Evolutionary conservation across 2,888 invertebrate species (phyloP).

Genomic region (Aleiodes testaceus): DNA sequence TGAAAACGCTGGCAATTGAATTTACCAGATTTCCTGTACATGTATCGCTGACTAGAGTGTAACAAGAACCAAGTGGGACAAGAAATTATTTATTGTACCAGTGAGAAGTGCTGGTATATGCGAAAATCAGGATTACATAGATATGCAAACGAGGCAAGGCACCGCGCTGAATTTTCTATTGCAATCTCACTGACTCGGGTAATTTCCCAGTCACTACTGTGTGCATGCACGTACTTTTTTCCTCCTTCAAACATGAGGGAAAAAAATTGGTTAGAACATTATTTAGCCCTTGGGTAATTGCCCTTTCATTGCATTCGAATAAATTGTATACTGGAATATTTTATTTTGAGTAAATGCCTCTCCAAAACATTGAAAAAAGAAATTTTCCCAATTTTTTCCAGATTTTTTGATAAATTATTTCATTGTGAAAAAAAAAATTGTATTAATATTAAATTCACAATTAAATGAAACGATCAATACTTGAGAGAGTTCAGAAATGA

Average conservation of each 20-base stretch:
- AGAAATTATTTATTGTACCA: conserved; percentile 32
- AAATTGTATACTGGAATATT: no score
- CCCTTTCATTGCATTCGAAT: no score
- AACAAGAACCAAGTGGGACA: not conserved
- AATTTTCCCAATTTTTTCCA: not conserved
- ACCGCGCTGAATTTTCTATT: conserved; percentile 34
- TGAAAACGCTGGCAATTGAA: not conserved
- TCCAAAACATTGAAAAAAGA: not conserved
- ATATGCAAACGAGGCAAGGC: conserved; percentile 23
- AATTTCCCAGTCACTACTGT: conserved; percentile 14
- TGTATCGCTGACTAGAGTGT: not conserved
- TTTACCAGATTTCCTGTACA: not conserved
- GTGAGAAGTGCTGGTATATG: conserved; percentile 1
- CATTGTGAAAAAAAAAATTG: no score
- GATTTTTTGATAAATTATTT: no score
- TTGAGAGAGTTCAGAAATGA: no score
- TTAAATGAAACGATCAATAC: no score
- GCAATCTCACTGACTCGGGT: conserved; percentile 33
- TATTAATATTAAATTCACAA: no score
- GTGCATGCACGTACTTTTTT: not conserved
- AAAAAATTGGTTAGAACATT: no score
- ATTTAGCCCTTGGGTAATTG: no score
- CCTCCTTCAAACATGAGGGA: no score
- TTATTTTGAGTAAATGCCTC: not conserved
- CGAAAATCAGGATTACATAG: conserved; percentile 33